Percentiles rank a stretch among this genome's conserved stretches.
Conservation (phyloP, 2,113 vertebrate genomes). For the Pandion haliaetus region DNA sequence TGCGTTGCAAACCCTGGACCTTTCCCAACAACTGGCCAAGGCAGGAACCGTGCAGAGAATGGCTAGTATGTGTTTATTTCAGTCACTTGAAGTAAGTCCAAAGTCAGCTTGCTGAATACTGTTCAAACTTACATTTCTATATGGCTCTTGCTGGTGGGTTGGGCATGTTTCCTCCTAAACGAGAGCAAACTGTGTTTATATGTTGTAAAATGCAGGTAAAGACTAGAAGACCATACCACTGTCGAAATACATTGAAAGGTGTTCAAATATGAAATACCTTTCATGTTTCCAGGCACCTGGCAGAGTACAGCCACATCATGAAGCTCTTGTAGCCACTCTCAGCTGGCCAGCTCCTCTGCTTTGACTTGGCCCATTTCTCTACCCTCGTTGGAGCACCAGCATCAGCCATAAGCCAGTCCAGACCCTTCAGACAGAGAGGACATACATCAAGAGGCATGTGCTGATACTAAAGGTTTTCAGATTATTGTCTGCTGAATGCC, state of each 20-base stretch:
- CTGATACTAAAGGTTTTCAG: not conserved
- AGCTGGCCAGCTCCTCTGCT: not conserved
- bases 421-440: not conserved
- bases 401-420: not conserved
- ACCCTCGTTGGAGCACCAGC: not conserved
- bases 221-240: not conserved
- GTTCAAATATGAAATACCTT: not conserved
- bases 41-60: not conserved
- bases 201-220: not conserved
- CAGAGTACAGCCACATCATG: not conserved
- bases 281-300: not conserved
- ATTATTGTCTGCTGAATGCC: not conserved
- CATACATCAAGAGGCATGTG: accelerated
- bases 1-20: not conserved
- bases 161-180: not conserved
- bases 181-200: not conserved
- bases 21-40: not conserved
- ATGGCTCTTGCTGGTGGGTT: not conserved
- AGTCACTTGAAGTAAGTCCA: not conserved
- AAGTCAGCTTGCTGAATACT: not conserved
- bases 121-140: not conserved
- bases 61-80: not conserved
- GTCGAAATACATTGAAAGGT: not conserved
- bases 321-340: not conserved
- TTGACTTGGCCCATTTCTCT: not conserved